Conservation (phyloP, 2,888 invertebrate species). For the Halocaridina rubra region DNA sequence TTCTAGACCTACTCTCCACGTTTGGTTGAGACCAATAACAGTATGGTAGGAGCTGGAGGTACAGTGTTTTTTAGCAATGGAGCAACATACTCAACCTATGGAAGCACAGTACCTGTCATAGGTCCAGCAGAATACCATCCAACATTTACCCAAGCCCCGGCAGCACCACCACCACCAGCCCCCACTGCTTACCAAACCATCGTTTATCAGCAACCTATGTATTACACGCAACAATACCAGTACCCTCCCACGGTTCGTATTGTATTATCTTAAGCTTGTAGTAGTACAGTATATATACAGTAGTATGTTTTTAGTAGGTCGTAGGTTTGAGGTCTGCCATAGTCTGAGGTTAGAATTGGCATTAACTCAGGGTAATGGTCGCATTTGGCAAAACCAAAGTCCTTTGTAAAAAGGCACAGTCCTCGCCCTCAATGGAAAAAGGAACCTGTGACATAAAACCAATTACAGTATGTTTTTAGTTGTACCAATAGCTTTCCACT, state of each 20-base stretch:
- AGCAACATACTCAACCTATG: constrained; percentile 7
- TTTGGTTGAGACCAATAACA: constrained; percentile 33
- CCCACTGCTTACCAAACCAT: constrained; percentile 35
- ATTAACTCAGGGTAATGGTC: no score
- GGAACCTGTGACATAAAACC: no score
- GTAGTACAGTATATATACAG: no score
- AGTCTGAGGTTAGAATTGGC: no score
- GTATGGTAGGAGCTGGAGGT: constrained; percentile 33
- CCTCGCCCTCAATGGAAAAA: no score
- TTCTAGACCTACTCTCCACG: constrained; percentile 43
- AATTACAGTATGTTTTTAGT: no score
- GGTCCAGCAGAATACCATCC: constrained; percentile 45
- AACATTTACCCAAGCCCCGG: constrained; percentile 28
- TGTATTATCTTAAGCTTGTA: no score
- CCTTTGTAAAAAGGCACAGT: no score
- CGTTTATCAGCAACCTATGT: constrained; percentile 33
- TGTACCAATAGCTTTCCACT: no score
- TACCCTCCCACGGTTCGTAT: constrained; percentile 50
- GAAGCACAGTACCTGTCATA: constrained; percentile 29
- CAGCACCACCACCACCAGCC: constrained; percentile 43
- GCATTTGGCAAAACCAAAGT: no score
- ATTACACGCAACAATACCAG: constrained; percentile 44
- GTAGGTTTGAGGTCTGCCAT: no score
- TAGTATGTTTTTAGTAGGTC: no score
- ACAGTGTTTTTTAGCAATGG: constrained; percentile 39